Evolutionary conservation across 2,797 vertebrate species (phyloP), one percentile per base, ranked within the genome.

Genomic region (Macroramphosus scolopax): DNA sequence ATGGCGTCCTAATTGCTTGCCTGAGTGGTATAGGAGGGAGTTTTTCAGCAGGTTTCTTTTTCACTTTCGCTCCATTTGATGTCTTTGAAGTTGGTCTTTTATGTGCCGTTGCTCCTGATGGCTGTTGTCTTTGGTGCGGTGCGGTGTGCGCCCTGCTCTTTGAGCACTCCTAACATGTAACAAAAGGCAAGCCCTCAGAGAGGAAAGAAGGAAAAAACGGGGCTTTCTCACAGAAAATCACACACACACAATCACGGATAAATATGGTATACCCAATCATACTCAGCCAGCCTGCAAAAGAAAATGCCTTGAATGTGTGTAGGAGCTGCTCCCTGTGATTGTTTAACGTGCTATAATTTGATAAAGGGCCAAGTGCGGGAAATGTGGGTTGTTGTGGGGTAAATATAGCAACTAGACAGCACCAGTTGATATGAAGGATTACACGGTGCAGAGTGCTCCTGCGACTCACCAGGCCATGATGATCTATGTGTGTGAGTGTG

Each of bases 51-150:
- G 79, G 78, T 83, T 87, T 87, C 81, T 86, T 83, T 85, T 77
- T 85, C 83, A 81, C 83, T 85, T 83, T 85, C 56, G 18, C 84
- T 89, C 74, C 76, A 72, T 88, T 87, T 86, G 78, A 82, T 70
- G 79, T 59, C 81, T 91, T 89, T 91, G 89, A 91, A 90, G 88
- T 81, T 3, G 37, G 25, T 46, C 84, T 89, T 91, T 91, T 86
- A 90, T 91, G 86, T 77, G 78, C 56, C 26, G 69, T 62, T 78
- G 82, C 87, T 87, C 85, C 86, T 88, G 85, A 87, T 83, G 86
- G 87, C 85, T 85, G 80, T 89, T 87, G 86, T 90, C 86, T 90
- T 87, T 84, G 75, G 78, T 86, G 83, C 68, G 59, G 68, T 74
- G 77, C 66, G 74, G 77, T 82, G 83, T 62, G 80, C 65, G 61